phyloP scores from a whole-genome alignment of 2,113 vertebrate species.

The Panurus biarmicus region DNA sequence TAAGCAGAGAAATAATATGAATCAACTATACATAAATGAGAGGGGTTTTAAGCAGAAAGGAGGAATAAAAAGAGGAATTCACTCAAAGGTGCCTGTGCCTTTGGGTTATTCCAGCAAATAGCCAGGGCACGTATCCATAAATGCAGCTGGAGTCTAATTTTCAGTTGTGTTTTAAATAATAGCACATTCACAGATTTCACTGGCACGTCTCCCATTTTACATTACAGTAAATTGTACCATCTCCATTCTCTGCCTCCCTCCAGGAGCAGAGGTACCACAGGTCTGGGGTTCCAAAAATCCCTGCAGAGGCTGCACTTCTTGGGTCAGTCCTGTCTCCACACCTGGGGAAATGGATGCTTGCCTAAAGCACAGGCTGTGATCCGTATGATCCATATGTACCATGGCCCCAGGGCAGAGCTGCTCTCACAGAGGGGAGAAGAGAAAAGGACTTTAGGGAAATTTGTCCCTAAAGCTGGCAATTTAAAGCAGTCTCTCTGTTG shows the following conservation, averaged over 20 bases:
- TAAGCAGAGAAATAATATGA: neutral
- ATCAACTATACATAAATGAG: neutral
- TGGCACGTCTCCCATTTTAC: neutral
- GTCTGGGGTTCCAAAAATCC: neutral
- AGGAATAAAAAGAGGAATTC: neutral
- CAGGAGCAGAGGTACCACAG: neutral
- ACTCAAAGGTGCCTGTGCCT: neutral
- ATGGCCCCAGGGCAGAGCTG: neutral
- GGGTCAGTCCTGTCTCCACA: neutral
- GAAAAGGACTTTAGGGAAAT: neutral
- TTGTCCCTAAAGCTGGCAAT: neutral
- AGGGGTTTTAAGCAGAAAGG: neutral
- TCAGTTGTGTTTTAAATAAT: neutral
- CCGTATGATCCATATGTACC: rapidly evolving
- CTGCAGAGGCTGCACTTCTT: neutral
- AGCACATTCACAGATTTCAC: neutral
- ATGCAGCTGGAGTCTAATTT: neutral
- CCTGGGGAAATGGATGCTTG: neutral
- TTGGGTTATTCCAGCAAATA: neutral
- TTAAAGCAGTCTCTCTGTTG: neutral
- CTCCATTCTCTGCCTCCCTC: neutral
- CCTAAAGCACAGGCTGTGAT: neutral
- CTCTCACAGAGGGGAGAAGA: neutral
- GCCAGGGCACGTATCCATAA: neutral
- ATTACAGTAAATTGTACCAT: neutral